These are phyloP conservation scores for Poicephalus gulielmi DNA, from an alignment of 2,113 vertebrate genomes.

Conservation along the genomic window DNA sequence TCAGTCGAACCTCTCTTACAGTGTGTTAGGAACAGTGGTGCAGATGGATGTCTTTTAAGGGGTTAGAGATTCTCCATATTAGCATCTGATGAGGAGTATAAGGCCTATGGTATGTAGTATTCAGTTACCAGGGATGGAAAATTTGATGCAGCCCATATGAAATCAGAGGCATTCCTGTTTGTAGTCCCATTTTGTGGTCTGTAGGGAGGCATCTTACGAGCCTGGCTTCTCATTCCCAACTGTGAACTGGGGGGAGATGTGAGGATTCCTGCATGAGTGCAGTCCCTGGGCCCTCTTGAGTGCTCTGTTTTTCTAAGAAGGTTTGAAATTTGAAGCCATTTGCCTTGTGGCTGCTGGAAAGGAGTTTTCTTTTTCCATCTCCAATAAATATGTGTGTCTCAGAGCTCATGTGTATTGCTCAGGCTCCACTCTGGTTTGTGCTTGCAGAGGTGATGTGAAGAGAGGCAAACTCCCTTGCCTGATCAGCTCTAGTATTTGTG, in stretches of 20 bases:
- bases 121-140: neutral
- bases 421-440: neutral
- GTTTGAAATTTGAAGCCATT: neutral
- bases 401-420: neutral
- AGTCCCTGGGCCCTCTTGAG: neutral
- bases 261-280: neutral
- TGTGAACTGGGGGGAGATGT: neutral
- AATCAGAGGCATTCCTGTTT: neutral
- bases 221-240: neutral
- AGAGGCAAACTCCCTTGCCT: neutral
- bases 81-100: neutral
- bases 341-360: slow-evolving; percentile 13
- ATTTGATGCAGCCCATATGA: neutral
- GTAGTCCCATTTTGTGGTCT: neutral
- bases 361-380: slow-evolving; percentile 1
- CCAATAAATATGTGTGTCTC: neutral
- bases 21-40: neutral
- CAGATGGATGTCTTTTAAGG: neutral
- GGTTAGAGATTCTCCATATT: neutral
- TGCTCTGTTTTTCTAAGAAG: neutral
- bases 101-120: neutral
- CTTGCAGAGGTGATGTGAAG: neutral
- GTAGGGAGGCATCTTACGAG: fast-evolving
- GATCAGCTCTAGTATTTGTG: neutral
- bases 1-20: fast-evolving